Base-by-base conservation (phyloP, 2,888 invertebrate species). In the Drosophila suboccidentalis region DNA sequence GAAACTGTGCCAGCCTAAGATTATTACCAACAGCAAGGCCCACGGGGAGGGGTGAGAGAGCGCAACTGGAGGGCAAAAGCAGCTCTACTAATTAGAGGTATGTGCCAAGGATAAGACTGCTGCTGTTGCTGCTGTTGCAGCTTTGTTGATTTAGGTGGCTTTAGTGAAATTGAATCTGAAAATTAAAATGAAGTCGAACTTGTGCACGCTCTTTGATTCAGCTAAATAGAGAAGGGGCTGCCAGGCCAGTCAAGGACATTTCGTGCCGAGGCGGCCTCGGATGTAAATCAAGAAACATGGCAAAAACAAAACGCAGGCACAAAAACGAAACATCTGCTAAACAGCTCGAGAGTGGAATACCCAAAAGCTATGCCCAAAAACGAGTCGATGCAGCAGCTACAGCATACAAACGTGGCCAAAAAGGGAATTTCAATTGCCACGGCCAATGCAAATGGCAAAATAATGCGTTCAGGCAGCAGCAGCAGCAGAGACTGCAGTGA, bases 391-490 rank as follows among this genome's bases (percentile, higher is more conserved):
- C 68, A 46, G 17, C 47, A 29, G 34, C 50, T 2, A 22, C 13
- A 29, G 53, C 53, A 43, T 49, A 54, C 26, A 68, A 53, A 69
- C 60, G 57, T 61, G 69, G 63, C 69, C 54, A 57, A 67, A 75
- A 70, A 49, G 38, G 60, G 36, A 57, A 59, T 26, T 26, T 32
- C 59, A 50, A 58, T 69, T 59, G 58, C 65, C 57, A 69, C 57
- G 64, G 50, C 53, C 64, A 71, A 74, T 76, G 76, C 73, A 68
- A 80, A 74, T 82, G 80, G 67, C 71, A 75, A 79, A 79, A 77
- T 80, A 80, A 79, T 79, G 71, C 80, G 80, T 80, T 75, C 79
- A 59, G 72, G 46, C 73, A 43, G 58, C 44, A 46, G n/a, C n/a
- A 65, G 50, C 65, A 46, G 47, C 62, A 44, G 66, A 51, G 65